These are phyloP conservation scores for Sitophilus oryzae DNA, from an alignment of 1,140 invertebrate genomes.

Conservation along the genomic window DNA sequence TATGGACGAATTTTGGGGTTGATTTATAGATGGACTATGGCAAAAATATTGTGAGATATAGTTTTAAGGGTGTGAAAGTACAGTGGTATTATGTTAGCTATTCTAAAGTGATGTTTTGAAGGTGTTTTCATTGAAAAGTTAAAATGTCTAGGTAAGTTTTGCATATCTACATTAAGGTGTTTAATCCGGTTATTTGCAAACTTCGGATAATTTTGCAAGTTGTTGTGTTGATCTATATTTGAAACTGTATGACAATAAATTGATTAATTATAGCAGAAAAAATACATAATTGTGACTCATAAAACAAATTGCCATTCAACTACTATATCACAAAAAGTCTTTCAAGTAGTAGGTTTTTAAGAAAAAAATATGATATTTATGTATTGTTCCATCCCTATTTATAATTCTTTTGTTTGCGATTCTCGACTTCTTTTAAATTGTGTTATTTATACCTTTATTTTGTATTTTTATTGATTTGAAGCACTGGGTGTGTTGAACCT, in stretches of 20 bases:
- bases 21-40: conserved; percentile 29
- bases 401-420: conserved; percentile 14
- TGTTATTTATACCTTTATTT: conserved; percentile 14
- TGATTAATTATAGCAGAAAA: conserved; percentile 7
- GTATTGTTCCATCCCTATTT: neutral
- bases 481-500: conserved; percentile 35
- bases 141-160: conserved; percentile 30
- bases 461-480: conserved; percentile 33
- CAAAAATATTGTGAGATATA: conserved; percentile 17
- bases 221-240: too few relatives aligned
- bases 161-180: conserved; percentile 9
- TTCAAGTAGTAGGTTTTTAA: too few relatives aligned
- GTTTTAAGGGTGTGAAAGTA: conserved; percentile 18
- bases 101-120: conserved; percentile 21
- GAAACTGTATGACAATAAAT: too few relatives aligned
- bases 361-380: too few relatives aligned
- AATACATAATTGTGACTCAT: too few relatives aligned
- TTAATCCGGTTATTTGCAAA: conserved; percentile 14
- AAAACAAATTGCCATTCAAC: too few relatives aligned
- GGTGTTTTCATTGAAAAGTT: conserved; percentile 30
- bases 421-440: conserved; percentile 13
- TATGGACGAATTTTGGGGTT: conserved; percentile 16
- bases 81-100: conserved; percentile 25
- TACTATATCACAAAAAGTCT: too few relatives aligned
- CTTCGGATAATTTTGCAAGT: too few relatives aligned